Conservation (phyloP, 2,797 vertebrate species). For the Silurus aristotelis region DNA sequence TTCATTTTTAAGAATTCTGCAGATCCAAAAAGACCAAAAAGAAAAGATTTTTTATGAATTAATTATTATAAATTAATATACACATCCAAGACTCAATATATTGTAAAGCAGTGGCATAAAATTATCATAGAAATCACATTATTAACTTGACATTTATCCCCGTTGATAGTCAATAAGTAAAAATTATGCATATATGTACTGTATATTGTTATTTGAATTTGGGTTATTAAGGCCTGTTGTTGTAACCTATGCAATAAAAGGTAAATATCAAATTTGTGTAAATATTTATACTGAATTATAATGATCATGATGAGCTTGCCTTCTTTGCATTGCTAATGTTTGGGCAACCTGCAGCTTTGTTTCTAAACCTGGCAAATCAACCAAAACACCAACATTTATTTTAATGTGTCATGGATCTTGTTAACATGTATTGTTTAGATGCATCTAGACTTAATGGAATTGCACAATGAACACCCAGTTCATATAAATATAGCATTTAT, state of each 20-base stretch:
- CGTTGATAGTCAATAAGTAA: not conserved
- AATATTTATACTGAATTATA: conserved; percentile 17
- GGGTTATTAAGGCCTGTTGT: conserved; percentile 34
- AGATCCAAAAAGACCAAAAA: not conserved
- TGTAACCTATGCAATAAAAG: conserved; percentile 55
- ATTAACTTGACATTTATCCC: not conserved
- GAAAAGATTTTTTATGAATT: not conserved
- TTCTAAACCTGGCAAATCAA: conserved; percentile 32
- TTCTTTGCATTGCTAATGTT: conserved; percentile 7
- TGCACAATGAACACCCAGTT: conserved; percentile 31
- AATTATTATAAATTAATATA: conserved; percentile 1
- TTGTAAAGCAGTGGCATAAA: not conserved
- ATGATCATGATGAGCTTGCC: not conserved
- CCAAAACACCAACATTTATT: conserved; percentile 9
- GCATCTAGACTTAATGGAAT: not conserved
- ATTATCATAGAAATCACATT: not conserved
- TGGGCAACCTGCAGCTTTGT: not conserved
- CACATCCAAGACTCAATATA: not conserved
- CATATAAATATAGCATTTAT: conserved; percentile 16
- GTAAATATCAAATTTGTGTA: conserved; percentile 26
- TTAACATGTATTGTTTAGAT: conserved; percentile 3
- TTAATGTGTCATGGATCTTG: conserved; percentile 12
- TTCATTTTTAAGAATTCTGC: not conserved
- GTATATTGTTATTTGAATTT: not conserved
- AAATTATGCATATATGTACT: conserved; percentile 2